phyloP scores from a whole-genome alignment of 2,888 invertebrate genomes.

The Adelphocoris suturalis region DNA sequence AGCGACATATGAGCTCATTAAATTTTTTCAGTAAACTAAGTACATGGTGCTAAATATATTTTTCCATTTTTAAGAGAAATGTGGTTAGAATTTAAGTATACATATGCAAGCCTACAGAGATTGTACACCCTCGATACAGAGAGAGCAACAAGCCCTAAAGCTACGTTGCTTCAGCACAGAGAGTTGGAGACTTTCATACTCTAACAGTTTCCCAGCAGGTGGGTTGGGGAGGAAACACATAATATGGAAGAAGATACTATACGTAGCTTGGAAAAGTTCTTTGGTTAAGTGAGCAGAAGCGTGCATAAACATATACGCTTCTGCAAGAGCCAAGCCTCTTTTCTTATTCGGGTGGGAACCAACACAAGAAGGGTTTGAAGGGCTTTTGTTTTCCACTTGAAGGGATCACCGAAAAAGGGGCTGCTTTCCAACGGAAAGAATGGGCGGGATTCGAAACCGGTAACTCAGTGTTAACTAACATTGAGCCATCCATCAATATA shows the following conservation, averaged over 20 bases:
- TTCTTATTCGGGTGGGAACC: neutral
- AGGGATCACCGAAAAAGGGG: conserved; percentile 12
- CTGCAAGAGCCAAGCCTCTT: neutral
- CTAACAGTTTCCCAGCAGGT: neutral
- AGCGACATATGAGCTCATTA: too few relatives aligned
- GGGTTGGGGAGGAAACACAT: neutral
- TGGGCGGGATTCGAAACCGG: conserved; percentile 11
- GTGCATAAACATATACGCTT: conserved; percentile 36
- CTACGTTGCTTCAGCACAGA: neutral
- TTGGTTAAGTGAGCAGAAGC: conserved; percentile 27
- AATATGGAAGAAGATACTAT: neutral
- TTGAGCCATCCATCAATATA: conserved; percentile 36
- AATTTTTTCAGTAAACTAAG: neutral
- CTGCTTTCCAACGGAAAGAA: neutral
- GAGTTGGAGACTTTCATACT: neutral
- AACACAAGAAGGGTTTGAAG: conserved; percentile 14
- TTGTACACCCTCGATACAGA: too few relatives aligned
- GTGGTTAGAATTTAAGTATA: neutral
- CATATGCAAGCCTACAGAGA: too few relatives aligned
- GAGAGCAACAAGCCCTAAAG: neutral
- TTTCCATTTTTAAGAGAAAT: neutral
- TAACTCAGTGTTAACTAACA: conserved; percentile 24
- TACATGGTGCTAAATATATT: neutral
- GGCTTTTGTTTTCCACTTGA: conserved; percentile 39
- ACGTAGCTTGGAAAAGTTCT: neutral